Percentiles rank a stretch among this genome's conserved stretches.
Conservation (phyloP, 2,888 invertebrate genomes). For the Caenorhabditis drosophilae region DNA sequence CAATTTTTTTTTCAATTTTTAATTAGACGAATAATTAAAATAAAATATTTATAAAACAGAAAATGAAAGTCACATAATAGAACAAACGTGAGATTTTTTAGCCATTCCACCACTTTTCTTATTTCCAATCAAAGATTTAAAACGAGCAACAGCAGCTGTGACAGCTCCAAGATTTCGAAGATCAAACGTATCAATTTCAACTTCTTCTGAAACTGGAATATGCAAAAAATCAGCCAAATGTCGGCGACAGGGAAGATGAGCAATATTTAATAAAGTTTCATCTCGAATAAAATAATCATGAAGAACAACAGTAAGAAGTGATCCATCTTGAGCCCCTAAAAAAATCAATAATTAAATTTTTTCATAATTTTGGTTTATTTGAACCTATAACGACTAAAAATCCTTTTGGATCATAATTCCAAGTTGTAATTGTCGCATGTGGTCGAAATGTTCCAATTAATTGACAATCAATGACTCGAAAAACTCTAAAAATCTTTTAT, state of each 20-base stretch:
- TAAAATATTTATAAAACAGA: no score
- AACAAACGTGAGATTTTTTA: conserved; percentile 51
- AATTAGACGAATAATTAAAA: no score
- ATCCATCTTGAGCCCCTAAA: conserved; percentile 63
- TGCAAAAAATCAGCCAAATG: conserved; percentile 62
- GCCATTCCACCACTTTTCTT: conserved; percentile 29
- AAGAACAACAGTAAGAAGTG: conserved; percentile 55
- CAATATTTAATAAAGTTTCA: conserved; percentile 44
- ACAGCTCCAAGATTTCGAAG: conserved; percentile 58
- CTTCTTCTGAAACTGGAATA: conserved; percentile 38
- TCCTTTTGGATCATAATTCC: conserved; percentile 58
- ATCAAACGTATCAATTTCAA: conserved; percentile 50
- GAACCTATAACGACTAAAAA: conserved; percentile 55
- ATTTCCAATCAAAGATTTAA: conserved; percentile 47
- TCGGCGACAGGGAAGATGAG: conserved; percentile 49
- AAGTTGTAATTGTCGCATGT: conserved; percentile 61
- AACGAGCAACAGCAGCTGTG: conserved; percentile 58
- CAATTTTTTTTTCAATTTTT: not conserved
- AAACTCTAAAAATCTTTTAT: conserved; percentile 73
- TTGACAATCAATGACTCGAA: conserved; percentile 86
- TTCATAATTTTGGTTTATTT: no score
- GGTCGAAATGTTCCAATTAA: conserved; percentile 87
- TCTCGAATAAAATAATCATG: conserved; percentile 45
- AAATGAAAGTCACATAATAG: conserved; percentile 35
- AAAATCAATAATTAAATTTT: conserved; percentile 52